These are phyloP conservation scores for Episyrphus balteatus DNA, from an alignment of 1,140 invertebrate species.

Conservation along the genomic window DNA sequence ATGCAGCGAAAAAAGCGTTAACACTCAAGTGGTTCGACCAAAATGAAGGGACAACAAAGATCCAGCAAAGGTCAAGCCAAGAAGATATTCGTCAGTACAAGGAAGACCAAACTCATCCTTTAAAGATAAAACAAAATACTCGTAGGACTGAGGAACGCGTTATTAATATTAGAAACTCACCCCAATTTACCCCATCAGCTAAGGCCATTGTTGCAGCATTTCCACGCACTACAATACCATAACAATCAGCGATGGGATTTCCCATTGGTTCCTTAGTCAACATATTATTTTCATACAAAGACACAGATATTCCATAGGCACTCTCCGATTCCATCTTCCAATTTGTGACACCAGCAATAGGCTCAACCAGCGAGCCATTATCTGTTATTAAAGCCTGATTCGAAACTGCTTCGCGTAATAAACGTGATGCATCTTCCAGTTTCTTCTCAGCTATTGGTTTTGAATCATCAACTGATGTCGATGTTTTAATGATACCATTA, in stretches of 20 bases:
- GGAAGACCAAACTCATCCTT: too few species aligned
- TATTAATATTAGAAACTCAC: too few species aligned
- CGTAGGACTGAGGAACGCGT: background rate
- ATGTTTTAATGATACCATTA: background rate
- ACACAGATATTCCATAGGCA: slow-evolving; percentile 59
- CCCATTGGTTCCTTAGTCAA: slow-evolving; percentile 63
- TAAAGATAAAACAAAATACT: too few species aligned
- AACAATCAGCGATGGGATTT: slow-evolving; percentile 84
- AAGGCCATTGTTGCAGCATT: slow-evolving; percentile 74
- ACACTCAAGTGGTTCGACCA: too few species aligned
- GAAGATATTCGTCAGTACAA: too few species aligned
- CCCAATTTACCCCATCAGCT: slow-evolving; percentile 92
- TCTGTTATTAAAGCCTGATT: slow-evolving; percentile 13
- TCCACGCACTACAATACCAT: slow-evolving; percentile 66
- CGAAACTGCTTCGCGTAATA: slow-evolving; percentile 29
- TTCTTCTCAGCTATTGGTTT: background rate
- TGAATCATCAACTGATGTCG: background rate
- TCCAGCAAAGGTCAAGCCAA: too few species aligned
- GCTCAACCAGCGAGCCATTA: slow-evolving; percentile 8
- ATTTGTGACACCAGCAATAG: slow-evolving; percentile 52
- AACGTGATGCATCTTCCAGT: slow-evolving; percentile 4
- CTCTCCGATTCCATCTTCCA: slow-evolving; percentile 54
- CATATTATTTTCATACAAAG: slow-evolving; percentile 71
- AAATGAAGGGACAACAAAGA: too few species aligned
- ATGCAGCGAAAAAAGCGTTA: too few species aligned